These are phyloP conservation scores for Chrysaora quinquecirrha DNA, from an alignment of 30 jellyfish, hydroid and myxozoan genomes.

Conservation along the genomic window DNA sequence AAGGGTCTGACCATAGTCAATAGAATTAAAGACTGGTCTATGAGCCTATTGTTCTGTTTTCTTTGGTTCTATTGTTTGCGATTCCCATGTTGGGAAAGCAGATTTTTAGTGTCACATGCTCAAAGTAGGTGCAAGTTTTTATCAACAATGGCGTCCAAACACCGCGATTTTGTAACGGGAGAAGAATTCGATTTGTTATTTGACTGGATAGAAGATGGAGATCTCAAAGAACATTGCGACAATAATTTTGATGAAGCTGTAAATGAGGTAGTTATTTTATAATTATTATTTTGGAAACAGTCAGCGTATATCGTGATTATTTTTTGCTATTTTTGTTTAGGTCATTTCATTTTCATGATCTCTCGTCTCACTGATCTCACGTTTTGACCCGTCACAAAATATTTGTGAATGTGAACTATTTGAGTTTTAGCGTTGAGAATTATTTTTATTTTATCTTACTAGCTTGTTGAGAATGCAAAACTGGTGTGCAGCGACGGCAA, in stretches of 20 bases:
- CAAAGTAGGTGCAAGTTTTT: slow-evolving; percentile 1
- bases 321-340: not conserved
- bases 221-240: not conserved
- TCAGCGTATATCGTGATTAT: not conserved
- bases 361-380: not conserved
- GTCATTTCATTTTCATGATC: not conserved
- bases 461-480: slow-evolving; percentile 1
- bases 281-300: not conserved
- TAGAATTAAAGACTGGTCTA: not conserved
- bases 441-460: not conserved
- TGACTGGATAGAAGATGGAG: slow-evolving; percentile 22
- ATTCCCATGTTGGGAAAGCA: not conserved
- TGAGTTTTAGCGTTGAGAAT: not conserved
- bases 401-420: not conserved
- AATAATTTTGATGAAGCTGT: not conserved
- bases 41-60: not conserved
- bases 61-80: slow-evolving; percentile 2
- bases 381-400: not conserved
- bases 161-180: not conserved
- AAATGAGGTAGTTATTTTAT: not conserved
- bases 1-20: not conserved
- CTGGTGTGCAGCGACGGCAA: slow-evolving; percentile 2
- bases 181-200: not conserved
- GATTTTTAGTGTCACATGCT: not conserved
- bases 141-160: slow-evolving; percentile 4